Base-by-base conservation (phyloP, 2,888 invertebrate species). In the Halictus ligatus region DNA sequence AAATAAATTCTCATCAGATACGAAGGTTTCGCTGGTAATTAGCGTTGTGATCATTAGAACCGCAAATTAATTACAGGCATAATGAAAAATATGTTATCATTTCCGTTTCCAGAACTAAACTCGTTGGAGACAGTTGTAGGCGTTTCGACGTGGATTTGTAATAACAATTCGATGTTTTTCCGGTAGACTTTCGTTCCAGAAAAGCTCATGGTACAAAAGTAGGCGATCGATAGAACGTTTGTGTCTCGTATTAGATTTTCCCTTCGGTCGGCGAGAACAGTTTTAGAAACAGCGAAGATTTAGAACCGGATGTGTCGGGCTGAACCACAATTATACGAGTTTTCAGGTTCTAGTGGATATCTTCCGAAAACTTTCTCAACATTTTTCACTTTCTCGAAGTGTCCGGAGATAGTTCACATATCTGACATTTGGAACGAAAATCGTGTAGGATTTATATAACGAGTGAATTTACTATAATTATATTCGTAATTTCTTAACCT, bases 231-330 rank as follows among this genome's bases (percentile, higher is more conserved):
- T 40, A 60, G 35, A 21, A 29, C 48, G 54, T n/a, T 35, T 35
- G 40, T 29, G 35, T 35, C 75, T 58, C 29, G 69, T 83, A 78
- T 78, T 85, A 58, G 73, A 83, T 75, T 58, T 86, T 72, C 60
- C 43, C 78, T 29, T 75, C 40, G 60, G 15, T 50, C 48, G 76
- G 74, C 46, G 35, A 25, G 64, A 29, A 29, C 71, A 58, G 64
- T 71, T 85, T 87, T 75, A 87, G 79, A 72, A 84, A 64, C 71
- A 21, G 58, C 67, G 12, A 13, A 71, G 75, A 79, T 83, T 78
- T 80, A 83, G 78, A 71, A 48, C 74, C 74, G 74, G 72, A 78
- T 81, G 73, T n/a, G 40, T 21, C 12, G 5, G 29, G 18, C 35
- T 18, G 46, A 48, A n/a, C 43, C 40, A 48, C 73, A 78, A 10